Conservation (phyloP, 2,113 vertebrate genomes). For the Vidua chalybeata region DNA sequence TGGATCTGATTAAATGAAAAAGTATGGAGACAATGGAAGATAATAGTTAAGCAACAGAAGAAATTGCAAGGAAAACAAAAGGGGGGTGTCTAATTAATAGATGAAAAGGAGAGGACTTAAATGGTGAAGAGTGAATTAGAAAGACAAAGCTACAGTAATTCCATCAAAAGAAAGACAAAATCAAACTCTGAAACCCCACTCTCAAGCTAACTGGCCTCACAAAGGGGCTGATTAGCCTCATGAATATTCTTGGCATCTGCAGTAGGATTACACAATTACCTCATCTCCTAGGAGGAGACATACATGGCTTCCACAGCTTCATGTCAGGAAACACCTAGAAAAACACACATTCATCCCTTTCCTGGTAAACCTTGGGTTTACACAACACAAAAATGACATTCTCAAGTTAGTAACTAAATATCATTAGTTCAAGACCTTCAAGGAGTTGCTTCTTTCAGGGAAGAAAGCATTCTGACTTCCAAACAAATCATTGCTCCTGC, state of each 20-base stretch:
- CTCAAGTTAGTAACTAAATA: not conserved
- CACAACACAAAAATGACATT: not conserved
- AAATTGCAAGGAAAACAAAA: not conserved
- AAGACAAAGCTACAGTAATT: not conserved
- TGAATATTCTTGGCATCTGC: not conserved
- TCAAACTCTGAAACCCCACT: not conserved
- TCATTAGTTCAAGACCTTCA: not conserved
- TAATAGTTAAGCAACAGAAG: not conserved
- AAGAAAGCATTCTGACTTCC: not conserved
- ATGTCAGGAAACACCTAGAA: not conserved
- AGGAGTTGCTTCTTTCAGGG: not conserved
- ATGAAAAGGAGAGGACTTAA: not conserved
- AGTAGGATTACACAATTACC: not conserved
- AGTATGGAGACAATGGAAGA: constrained; percentile 3
- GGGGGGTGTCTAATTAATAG: not conserved
- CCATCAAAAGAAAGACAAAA: not conserved
- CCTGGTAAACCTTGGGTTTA: not conserved
- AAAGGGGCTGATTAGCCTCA: not conserved
- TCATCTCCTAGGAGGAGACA: not conserved
- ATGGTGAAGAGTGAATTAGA: not conserved
- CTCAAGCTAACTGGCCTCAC: not conserved
- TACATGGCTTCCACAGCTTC: not conserved
- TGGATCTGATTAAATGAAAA: constrained; percentile 7
- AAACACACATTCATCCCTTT: not conserved
- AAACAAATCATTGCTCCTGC: not conserved